A percentile compares a stretch with the other conserved stretches of the same genome.
phyloP scores from a whole-genome alignment of 2,797 vertebrate genomes.

The Clarias fuscus region DNA sequence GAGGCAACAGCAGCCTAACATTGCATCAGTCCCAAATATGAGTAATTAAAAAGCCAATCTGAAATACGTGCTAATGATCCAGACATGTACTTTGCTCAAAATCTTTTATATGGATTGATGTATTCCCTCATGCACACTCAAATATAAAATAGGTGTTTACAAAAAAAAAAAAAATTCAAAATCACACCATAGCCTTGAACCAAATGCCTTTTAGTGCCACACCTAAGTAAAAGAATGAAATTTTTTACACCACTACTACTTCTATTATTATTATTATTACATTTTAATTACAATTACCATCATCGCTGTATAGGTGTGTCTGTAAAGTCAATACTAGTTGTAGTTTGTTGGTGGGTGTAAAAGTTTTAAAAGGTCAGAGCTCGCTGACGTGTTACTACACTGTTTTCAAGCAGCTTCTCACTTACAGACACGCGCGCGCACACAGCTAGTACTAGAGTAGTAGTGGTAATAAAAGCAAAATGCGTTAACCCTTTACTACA shows the following conservation, averaged over 20 bases:
- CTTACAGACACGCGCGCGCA: slow-evolving; percentile 41
- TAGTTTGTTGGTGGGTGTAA: not conserved
- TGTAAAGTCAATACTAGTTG: not conserved
- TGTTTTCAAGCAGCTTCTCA: slow-evolving; percentile 75
- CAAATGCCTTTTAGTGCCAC: not conserved
- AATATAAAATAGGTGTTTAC: too few species aligned
- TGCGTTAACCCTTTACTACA: slow-evolving; percentile 39
- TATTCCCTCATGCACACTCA: too few species aligned
- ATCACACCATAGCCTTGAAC: too few species aligned
- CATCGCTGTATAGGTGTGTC: not conserved
- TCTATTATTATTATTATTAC: not conserved
- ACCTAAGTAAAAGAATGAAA: not conserved
- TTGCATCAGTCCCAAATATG: not conserved
- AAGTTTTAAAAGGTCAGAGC: slow-evolving; percentile 3
- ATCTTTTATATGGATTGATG: not conserved
- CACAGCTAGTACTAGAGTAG: not conserved
- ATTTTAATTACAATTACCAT: not conserved
- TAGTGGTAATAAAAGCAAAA: slow-evolving; percentile 2
- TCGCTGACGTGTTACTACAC: slow-evolving; percentile 81
- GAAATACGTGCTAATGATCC: not conserved
- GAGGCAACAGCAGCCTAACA: not conserved
- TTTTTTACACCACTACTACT: not conserved
- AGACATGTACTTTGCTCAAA: not conserved
- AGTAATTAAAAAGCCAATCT: not conserved
- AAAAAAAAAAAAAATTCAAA: too few species aligned